These are phyloP conservation scores for Phrynocephalus forsythii DNA, from an alignment of 2,797 vertebrate genomes.

Conservation along the genomic window DNA sequence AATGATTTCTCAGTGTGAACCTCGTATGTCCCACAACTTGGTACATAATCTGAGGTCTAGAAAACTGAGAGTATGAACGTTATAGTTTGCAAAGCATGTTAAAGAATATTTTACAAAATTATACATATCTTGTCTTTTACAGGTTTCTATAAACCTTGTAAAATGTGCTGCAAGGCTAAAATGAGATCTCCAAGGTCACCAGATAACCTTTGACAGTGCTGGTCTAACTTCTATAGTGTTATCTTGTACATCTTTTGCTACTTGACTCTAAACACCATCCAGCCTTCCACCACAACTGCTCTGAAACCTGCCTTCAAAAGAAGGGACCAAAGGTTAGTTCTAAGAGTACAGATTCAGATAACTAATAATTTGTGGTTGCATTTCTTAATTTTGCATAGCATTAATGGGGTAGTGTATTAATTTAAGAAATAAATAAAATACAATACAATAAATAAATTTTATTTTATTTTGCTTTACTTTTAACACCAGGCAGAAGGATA, in stretches of 20 bases:
- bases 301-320: neutral
- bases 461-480: neutral
- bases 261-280: neutral
- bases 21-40: constrained; percentile 28
- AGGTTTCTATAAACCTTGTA: neutral
- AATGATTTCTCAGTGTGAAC: constrained; percentile 41
- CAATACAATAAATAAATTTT: neutral
- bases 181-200: neutral
- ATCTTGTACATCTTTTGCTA: neutral
- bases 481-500: neutral
- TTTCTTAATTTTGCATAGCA: too few relatives aligned
- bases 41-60: accelerated
- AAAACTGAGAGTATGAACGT: neutral
- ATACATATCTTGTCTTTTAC: neutral
- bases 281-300: neutral
- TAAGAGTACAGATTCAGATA: neutral
- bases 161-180: neutral
- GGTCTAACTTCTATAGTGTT: neutral
- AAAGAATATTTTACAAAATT: neutral
- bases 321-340: neutral
- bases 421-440: too few relatives aligned
- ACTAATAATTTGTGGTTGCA: too few relatives aligned
- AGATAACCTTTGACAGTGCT: neutral
- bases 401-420: too few relatives aligned
- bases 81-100: constrained; percentile 9